Percentiles rank a stretch among this genome's conserved stretches.
Conservation (phyloP, 2,888 invertebrate species). For the Drosophila greeni region DNA sequence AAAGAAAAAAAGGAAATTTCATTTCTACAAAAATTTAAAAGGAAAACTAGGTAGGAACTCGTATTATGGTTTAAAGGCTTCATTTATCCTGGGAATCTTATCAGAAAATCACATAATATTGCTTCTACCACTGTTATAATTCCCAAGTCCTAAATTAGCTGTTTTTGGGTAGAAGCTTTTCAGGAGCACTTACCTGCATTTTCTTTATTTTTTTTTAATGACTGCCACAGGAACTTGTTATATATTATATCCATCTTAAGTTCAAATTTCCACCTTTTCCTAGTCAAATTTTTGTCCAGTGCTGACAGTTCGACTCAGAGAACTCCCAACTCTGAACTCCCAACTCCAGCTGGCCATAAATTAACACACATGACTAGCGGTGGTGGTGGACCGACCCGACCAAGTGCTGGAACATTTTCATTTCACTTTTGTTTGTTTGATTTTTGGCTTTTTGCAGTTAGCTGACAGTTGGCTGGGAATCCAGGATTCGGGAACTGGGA, state of each 20-base stretch:
- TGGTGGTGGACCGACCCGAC: conserved; percentile 5
- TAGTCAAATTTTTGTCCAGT: neutral
- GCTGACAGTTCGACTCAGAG: neutral
- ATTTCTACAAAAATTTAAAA: no score
- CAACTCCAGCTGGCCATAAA: conserved; percentile 49
- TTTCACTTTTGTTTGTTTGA: conserved; percentile 66
- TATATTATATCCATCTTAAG: neutral
- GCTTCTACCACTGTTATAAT: no score
- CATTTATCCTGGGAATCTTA: no score
- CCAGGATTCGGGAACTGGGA: neutral
- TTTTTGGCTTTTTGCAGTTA: conserved; percentile 69
- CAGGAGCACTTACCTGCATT: no score
- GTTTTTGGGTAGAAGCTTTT: no score
- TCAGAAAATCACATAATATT: no score
- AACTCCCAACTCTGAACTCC: neutral
- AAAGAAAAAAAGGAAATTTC: no score
- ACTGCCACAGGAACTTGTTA: no score
- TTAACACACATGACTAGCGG: conserved; percentile 42
- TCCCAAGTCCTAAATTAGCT: no score
- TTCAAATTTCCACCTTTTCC: rapidly evolving
- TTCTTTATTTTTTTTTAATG: no score
- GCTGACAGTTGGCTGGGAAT: conserved; percentile 49
- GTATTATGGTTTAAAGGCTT: no score
- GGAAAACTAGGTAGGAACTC: no score
- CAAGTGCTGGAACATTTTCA: conserved; percentile 53